Evolutionary conservation across 2,797 vertebrate genomes (phyloP).

Genomic region (Petrocephalus sullivani): DNA sequence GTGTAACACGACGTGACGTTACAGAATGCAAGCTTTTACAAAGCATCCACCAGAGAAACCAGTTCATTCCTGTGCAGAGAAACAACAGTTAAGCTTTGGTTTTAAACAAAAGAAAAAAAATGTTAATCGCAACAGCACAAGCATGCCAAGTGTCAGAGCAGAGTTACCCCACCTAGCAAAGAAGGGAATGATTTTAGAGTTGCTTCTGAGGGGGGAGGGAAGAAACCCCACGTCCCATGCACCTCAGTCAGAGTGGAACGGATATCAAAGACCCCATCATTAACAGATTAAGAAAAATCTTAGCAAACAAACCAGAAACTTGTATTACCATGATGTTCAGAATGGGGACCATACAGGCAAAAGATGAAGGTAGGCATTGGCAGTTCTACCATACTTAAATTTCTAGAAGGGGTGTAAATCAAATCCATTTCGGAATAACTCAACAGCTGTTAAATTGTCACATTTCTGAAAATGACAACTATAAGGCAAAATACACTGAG

Average conservation of each 20-base stretch:
- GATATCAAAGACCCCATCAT: background rate
- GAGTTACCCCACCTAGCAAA: constrained; percentile 9
- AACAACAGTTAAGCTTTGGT: constrained; percentile 7
- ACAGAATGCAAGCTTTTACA: background rate
- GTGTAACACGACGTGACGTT: background rate
- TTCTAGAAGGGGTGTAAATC: background rate
- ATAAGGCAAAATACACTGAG: constrained; percentile 1
- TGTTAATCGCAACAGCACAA: constrained; percentile 11
- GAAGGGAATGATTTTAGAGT: constrained; percentile 8
- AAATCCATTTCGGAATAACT: background rate
- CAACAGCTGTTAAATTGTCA: background rate
- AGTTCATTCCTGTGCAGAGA: constrained; percentile 13
- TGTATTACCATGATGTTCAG: constrained; percentile 12
- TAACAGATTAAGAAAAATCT: constrained; percentile 5
- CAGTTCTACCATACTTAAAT: background rate
- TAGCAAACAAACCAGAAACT: background rate
- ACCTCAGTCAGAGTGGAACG: background rate
- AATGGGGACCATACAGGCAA: constrained; percentile 48
- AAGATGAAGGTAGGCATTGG: constrained; percentile 26
- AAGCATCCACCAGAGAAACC: background rate
- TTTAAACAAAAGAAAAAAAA: background rate
- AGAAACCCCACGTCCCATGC: background rate
- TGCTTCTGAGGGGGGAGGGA: background rate
- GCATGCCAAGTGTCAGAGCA: background rate
- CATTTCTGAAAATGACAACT: background rate